These are phyloP conservation scores for Alces alces DNA, from an alignment of 2,113 vertebrate species.

Conservation along the genomic window DNA sequence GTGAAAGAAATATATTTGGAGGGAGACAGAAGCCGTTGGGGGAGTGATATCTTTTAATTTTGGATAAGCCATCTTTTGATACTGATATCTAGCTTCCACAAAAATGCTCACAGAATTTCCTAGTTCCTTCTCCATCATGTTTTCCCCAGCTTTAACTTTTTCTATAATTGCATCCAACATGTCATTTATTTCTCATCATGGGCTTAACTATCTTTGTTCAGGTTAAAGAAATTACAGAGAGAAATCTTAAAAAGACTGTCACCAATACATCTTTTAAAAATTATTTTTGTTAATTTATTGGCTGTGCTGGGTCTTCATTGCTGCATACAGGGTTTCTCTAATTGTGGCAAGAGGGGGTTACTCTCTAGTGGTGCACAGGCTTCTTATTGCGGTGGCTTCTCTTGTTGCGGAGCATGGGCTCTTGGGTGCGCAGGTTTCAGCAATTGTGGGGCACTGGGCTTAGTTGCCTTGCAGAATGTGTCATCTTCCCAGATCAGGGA, in stretches of 20 bases:
- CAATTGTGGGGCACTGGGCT: too few relatives aligned
- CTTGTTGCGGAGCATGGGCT: too few relatives aligned
- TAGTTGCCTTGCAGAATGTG: too few relatives aligned
- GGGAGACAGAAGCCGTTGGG: background rate
- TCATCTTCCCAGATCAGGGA: too few relatives aligned
- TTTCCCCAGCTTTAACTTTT: background rate
- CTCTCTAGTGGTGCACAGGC: too few relatives aligned
- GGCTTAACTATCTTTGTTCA: background rate
- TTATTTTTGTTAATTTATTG: too few relatives aligned
- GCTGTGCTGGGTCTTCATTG: too few relatives aligned
- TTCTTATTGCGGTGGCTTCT: too few relatives aligned
- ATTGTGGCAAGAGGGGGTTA: too few relatives aligned
- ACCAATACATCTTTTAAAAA: background rate
- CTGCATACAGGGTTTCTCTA: too few relatives aligned
- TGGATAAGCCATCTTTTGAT: background rate
- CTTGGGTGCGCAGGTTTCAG: too few relatives aligned
- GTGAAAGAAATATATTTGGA: background rate
- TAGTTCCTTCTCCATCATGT: background rate
- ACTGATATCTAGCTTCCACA: background rate
- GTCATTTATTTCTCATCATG: background rate
- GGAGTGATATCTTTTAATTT: background rate
- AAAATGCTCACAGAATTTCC: background rate
- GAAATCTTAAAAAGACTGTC: background rate
- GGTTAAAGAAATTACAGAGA: background rate
- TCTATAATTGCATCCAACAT: background rate